Conservation (phyloP, 2,113 vertebrate species). For the Takifugu flavidus region DNA sequence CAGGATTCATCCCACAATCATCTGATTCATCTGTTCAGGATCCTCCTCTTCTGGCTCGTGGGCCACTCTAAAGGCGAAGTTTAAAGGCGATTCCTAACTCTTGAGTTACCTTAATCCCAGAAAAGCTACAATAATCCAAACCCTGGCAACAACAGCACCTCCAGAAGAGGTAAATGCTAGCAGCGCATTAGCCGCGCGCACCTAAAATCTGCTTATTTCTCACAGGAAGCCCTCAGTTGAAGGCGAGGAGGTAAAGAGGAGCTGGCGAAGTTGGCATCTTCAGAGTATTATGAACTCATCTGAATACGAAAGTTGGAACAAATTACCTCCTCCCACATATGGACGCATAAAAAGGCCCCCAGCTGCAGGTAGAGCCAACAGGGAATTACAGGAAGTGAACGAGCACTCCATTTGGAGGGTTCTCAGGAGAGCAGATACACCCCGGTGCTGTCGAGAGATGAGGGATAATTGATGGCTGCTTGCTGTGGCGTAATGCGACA, state of each 20-base stretch:
- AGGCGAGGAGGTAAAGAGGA: too few relatives aligned
- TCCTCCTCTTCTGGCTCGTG: too few relatives aligned
- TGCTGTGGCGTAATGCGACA: slow-evolving; percentile 16
- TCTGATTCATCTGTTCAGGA: not conserved
- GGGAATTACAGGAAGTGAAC: slow-evolving; percentile 31
- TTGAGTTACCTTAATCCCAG: too few relatives aligned
- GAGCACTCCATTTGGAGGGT: slow-evolving; percentile 37
- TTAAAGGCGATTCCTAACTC: too few relatives aligned
- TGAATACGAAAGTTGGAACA: slow-evolving; percentile 9
- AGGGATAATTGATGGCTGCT: slow-evolving; percentile 44
- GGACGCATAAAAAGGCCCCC: slow-evolving; percentile 21
- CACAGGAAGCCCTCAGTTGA: too few relatives aligned
- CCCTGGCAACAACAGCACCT: too few relatives aligned
- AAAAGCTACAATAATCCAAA: too few relatives aligned
- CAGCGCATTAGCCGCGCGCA: too few relatives aligned
- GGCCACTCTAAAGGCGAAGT: too few relatives aligned
- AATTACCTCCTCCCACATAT: slow-evolving; percentile 24
- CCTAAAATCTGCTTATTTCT: too few relatives aligned
- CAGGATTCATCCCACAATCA: not conserved
- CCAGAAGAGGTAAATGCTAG: too few relatives aligned
- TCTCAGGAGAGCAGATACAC: slow-evolving; percentile 30
- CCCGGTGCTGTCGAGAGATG: slow-evolving; percentile 39
- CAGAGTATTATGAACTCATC: not conserved
- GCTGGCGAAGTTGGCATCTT: not conserved
- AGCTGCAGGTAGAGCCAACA: slow-evolving; percentile 28